Conservation (phyloP, 2,797 vertebrate species). For the Crax fasciolata region DNA sequence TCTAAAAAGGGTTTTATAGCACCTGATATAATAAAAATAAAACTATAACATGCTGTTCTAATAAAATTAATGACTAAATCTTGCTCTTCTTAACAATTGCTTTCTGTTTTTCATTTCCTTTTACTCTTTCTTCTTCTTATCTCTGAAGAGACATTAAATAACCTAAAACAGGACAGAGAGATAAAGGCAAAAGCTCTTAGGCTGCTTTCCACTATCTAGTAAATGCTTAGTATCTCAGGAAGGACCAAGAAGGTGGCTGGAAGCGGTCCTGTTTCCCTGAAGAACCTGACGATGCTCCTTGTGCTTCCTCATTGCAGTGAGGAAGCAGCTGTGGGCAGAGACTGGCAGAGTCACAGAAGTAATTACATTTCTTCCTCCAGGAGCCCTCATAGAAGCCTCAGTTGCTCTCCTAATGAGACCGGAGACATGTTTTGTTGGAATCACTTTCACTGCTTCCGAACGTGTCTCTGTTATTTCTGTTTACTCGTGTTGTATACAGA, state of each 20-base stretch:
- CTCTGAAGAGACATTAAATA: background rate
- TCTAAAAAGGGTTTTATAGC: background rate
- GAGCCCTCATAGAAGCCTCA: background rate
- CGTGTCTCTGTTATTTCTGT: background rate
- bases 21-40: background rate
- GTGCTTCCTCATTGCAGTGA: background rate
- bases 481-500: background rate
- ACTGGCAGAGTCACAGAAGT: fast-evolving
- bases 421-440: background rate
- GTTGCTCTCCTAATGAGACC: background rate
- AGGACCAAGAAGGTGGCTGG: background rate
- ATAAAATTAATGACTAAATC: background rate
- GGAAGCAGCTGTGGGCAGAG: background rate
- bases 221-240: background rate
- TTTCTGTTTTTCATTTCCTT: background rate
- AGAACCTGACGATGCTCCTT: background rate
- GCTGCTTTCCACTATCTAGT: background rate
- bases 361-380: background rate
- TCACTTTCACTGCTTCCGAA: background rate
- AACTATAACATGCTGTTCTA: background rate
- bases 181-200: background rate
- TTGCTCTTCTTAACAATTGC: background rate
- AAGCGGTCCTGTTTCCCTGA: background rate
- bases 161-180: background rate
- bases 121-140: background rate